phyloP scores from a whole-genome alignment of 2,113 vertebrate genomes.

The Oxyura jamaicensis region DNA sequence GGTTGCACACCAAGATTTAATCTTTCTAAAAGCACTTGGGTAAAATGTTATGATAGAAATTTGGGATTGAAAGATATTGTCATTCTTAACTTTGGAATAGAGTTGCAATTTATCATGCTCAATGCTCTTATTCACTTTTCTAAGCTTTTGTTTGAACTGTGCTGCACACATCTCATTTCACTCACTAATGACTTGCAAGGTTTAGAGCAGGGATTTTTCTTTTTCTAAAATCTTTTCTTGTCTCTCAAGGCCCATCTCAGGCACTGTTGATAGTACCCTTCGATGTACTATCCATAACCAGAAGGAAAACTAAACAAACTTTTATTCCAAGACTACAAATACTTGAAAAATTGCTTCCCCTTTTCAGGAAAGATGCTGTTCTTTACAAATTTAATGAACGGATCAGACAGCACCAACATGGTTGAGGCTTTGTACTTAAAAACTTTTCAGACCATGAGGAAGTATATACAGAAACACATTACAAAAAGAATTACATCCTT shows the following conservation, averaged over 20 bases:
- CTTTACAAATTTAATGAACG: not conserved
- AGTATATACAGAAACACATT: not conserved
- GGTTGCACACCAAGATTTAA: not conserved
- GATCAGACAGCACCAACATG: accelerated
- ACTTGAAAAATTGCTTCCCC: not conserved
- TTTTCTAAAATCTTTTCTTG: not conserved
- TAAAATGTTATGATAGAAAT: not conserved
- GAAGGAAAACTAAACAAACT: not conserved
- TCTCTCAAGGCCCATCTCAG: not conserved
- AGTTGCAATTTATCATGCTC: not conserved
- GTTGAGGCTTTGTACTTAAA: not conserved
- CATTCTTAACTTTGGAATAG: not conserved
- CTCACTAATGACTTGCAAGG: not conserved
- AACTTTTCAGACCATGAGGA: not conserved
- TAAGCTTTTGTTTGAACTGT: not conserved
- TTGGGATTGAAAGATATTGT: not conserved
- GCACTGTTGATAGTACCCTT: not conserved
- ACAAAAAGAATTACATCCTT: not conserved
- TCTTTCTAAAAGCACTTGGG: not conserved
- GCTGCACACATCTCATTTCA: not conserved
- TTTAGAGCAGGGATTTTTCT: not conserved
- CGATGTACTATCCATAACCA: not conserved
- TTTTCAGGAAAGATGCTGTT: not conserved
- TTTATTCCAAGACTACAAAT: not conserved
- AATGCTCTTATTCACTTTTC: not conserved